Evolutionary conservation across 2,797 vertebrate species (phyloP), one percentile per base, ranked within the genome.

Genomic region (Phoeniculus purpureus): DNA sequence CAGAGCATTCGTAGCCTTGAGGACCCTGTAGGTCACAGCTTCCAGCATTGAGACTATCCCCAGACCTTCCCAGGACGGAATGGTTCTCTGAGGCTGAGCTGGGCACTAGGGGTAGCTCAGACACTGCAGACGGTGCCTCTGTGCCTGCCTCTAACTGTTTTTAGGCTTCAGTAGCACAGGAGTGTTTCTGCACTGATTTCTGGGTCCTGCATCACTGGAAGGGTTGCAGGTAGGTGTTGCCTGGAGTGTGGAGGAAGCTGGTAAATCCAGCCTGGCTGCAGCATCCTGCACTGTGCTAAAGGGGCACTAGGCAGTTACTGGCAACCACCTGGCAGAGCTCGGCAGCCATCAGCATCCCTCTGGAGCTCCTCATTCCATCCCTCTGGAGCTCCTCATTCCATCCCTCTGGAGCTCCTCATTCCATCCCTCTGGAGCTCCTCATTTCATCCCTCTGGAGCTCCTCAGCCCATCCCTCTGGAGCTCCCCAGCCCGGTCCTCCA

Each of bases 191-290:
- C 55, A 15, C 16, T 14, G 43, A 43, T 43, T 16, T 43, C 43
- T 2, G 37, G 20, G 17, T 37, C 40, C 85, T 3, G 1, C 6
- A 0, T 3, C 40, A 29, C 4, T 0, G 25, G 71, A 14, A 26
- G 62, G 67, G 1, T 8, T 14, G 14, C 67, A 25, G 64, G 20
- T 4, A 4, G 43, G 15, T 43, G 61, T 67, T 64, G 31, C 71
- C 8, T 3, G 9, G 8, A 3, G 4, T 34, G 65, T 27, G 61
- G 64, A 29, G 20, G 67, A 29, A 48, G 25, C 64, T 60, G 77
- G 21, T 20, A 4, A 15, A 31, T 25, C 65, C 83, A 10, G 72
- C 78, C n/a, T 2, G 5, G 59, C 74, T 72, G 83, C 87, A 37
- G 3, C 6, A 11, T 43, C 83, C 92, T 13, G 68, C 1, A 12